A percentile compares a stretch with the other conserved stretches of the same genome.
Conservation (phyloP, 2,797 vertebrate genomes). For the Spinibarbus caldwelli region DNA sequence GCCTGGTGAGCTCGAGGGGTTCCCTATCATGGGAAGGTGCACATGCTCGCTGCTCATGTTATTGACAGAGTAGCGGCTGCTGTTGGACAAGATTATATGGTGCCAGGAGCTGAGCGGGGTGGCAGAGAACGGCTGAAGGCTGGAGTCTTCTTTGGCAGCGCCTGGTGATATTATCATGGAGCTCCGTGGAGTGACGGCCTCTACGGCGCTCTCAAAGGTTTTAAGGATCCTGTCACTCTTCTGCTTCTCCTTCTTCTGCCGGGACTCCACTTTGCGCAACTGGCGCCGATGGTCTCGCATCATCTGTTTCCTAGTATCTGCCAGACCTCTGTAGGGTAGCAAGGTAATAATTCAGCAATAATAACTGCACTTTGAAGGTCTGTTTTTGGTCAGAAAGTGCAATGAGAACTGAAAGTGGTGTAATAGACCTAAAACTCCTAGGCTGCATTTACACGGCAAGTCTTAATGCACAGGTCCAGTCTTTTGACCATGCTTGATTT, state of each 20-base stretch:
- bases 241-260: conserved; percentile 85
- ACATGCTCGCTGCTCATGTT: conserved; percentile 74
- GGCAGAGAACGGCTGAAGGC: conserved; percentile 77
- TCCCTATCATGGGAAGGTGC: conserved; percentile 71
- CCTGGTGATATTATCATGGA: conserved; percentile 82
- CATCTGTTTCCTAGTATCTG: conserved; percentile 86
- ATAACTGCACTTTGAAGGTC: background rate
- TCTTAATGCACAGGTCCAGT: background rate
- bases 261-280: conserved; percentile 79
- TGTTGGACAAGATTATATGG: conserved; percentile 78
- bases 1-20: conserved; percentile 67
- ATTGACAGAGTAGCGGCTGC: conserved; percentile 76
- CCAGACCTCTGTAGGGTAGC: conserved; percentile 75
- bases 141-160: conserved; percentile 72
- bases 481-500: background rate
- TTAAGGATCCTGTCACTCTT: conserved; percentile 84
- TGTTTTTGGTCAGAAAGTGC: background rate
- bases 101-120: conserved; percentile 84
- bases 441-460: background rate
- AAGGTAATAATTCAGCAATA: background rate
- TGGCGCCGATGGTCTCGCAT: conserved; percentile 81
- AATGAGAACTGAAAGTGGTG: background rate
- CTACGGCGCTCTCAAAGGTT: conserved; percentile 83
- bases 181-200: conserved; percentile 77
- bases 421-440: background rate